Conservation (phyloP, 2,113 vertebrate genomes). For the Poeciliopsis retropinna region DNA sequence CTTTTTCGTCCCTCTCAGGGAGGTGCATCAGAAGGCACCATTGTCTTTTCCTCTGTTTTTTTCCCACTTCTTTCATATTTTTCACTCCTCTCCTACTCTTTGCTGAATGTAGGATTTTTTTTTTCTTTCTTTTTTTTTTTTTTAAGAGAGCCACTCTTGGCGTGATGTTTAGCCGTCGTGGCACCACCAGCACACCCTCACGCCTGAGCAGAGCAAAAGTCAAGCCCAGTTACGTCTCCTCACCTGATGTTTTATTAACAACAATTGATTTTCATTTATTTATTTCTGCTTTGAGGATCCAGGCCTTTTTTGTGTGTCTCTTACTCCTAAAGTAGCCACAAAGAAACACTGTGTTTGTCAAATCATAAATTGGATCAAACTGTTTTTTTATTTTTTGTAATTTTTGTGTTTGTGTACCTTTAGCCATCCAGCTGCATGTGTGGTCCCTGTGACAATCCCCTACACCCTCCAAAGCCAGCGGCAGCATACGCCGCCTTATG, state of each 20-base stretch:
- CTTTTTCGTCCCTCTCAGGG: conserved; percentile 49
- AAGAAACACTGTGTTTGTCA: conserved; percentile 86
- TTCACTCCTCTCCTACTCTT: conserved; percentile 48
- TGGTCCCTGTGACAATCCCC: conserved; percentile 40
- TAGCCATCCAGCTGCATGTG: conserved; percentile 46
- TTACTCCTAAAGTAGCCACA: conserved; percentile 78
- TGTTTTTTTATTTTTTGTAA: conserved; percentile 23
- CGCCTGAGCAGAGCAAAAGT: conserved; percentile 88
- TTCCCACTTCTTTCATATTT: conserved; percentile 53
- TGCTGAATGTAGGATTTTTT: conserved; percentile 63
- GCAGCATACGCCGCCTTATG: conserved; percentile 83
- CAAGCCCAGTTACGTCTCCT: conserved; percentile 95
- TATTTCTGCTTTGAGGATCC: conserved; percentile 84
- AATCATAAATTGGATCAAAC: conserved; percentile 84
- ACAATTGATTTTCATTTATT: conserved; percentile 92
- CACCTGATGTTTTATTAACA: conserved; percentile 99
- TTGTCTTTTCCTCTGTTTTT: conserved; percentile 58
- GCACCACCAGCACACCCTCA: conserved; percentile 90
- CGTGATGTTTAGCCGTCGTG: conserved; percentile 89
- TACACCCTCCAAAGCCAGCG: conserved; percentile 61
- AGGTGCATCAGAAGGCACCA: conserved; percentile 43
- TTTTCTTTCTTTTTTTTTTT: conserved; percentile 69
- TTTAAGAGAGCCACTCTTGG: conserved; percentile 85
- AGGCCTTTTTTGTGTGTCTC: background rate
- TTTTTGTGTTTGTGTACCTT: conserved; percentile 47